These are phyloP conservation scores for Hyperopisus bebe DNA, from an alignment of 2,113 vertebrate species.

Conservation along the genomic window DNA sequence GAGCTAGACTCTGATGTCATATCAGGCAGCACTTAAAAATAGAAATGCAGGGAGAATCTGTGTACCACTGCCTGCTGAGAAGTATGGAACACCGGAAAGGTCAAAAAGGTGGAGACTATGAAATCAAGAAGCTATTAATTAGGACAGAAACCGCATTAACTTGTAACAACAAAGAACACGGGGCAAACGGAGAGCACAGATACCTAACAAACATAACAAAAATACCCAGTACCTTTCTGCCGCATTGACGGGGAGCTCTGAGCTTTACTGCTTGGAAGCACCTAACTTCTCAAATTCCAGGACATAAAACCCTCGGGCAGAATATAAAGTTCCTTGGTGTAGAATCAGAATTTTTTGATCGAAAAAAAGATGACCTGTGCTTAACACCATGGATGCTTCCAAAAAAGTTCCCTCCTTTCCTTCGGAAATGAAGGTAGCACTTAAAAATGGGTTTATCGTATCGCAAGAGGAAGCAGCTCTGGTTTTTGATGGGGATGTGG, in stretches of 20 bases:
- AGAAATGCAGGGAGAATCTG: not conserved
- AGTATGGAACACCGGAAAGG: not conserved
- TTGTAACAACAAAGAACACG: not conserved
- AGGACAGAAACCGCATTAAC: not conserved
- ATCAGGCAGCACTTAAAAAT: not conserved
- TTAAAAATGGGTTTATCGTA: not conserved
- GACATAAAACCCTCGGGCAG: not conserved
- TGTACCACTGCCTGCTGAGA: not conserved
- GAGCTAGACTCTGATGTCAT: not conserved
- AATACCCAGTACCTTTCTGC: not conserved
- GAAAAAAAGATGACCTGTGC: not conserved
- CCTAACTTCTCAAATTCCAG: not conserved
- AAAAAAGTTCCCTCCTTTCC: not conserved
- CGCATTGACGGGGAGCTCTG: not conserved
- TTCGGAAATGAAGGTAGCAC: not conserved
- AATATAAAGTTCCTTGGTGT: not conserved
- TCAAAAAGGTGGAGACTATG: not conserved
- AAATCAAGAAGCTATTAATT: not conserved
- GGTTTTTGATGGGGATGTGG: not conserved
- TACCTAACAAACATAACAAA: not conserved
- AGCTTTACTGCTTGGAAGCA: not conserved
- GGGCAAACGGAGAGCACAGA: not conserved
- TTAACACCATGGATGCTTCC: not conserved
- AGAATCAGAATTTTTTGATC: not conserved
- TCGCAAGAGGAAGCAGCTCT: not conserved